Evolutionary conservation across 2,113 vertebrate species (phyloP).

Genomic region (Lophotis ruficrista): DNA sequence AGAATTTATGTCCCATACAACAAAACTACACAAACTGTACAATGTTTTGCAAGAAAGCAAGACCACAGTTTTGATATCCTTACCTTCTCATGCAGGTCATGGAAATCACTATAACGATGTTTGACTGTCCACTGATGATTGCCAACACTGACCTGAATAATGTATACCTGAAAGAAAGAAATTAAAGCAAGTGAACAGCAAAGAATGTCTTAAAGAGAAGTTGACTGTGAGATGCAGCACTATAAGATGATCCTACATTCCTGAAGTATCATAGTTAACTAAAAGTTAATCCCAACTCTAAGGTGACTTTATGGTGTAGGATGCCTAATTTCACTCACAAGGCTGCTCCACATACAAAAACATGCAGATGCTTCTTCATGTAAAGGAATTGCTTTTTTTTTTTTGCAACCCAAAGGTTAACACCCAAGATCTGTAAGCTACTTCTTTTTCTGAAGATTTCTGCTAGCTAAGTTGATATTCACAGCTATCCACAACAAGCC

Average conservation of each 20-base stretch:
- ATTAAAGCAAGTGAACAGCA: not conserved
- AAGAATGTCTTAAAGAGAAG: not conserved
- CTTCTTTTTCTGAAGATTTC: not conserved
- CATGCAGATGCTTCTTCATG: not conserved
- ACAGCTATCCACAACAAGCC: not conserved
- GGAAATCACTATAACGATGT: conserved; percentile 97
- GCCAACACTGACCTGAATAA: conserved; percentile 90
- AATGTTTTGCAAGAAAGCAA: not conserved
- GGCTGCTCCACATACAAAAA: not conserved
- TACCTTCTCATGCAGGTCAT: conserved; percentile 97
- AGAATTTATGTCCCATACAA: not conserved
- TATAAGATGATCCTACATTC: not conserved
- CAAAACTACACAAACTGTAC: not conserved
- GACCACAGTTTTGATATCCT: not conserved
- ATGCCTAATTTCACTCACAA: not conserved
- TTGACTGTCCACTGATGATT: conserved; percentile 92
- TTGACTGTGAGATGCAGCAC: not conserved
- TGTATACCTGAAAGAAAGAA: conserved; percentile 85
- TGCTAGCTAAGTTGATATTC: not conserved
- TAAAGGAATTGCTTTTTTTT: not conserved
- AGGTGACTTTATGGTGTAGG: not conserved
- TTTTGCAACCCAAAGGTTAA: not conserved
- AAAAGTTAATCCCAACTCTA: not conserved
- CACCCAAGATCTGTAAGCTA: not conserved
- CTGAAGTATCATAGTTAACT: not conserved